Evolutionary conservation across 2,888 invertebrate species (phyloP), one percentile per base, ranked within the genome.

Genomic region (Hydraecia micacea): DNA sequence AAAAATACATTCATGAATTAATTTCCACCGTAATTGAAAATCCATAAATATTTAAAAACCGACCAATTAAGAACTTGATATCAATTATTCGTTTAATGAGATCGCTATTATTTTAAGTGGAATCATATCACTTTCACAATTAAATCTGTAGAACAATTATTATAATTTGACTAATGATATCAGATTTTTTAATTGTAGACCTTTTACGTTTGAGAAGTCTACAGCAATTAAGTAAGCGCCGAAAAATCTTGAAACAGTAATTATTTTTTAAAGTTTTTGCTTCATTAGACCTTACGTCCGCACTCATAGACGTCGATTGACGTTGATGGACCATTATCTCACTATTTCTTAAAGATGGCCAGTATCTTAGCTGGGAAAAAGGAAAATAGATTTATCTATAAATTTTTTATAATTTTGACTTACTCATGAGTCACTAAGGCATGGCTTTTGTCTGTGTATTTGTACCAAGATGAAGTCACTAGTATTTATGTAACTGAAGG

Each of bases 101-200:
- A 77, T 73, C 55, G 75, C 52, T 73, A 79, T 88, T 88, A 82
- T 75, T 83, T 81, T 74, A 77, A 88, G 78, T 89, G 79, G 80
- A 81, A 72, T 88, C 75, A 77, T 70, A 74, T 84, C 13, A 88
- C 79, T 86, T 74, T 75, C 68, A 68, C 67, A 78, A 80, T 86
- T 84, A 79, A 77, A 74, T 60, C 55, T n/a, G 65, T 46, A 21
- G 62, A 76, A 71, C 72, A 71, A 80, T 81, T 79, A 79, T 79
- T 81, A 79, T 79, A 76, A 79, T 88, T 86, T 75, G 66, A 78
- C 68, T 89, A 88, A 89, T 88, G 80, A 79, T 75, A 66, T 69
- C 77, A 70, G 62, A 85, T 88, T 88, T 55, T 83, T 88, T 88
- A 82, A 89, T 85, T 82, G 81, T 68, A 77, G 80, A 78, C 79